Evolutionary conservation across 2,888 invertebrate genomes (phyloP), one percentile per base, ranked within the genome.

Genomic region (Augochlorella aurata): DNA sequence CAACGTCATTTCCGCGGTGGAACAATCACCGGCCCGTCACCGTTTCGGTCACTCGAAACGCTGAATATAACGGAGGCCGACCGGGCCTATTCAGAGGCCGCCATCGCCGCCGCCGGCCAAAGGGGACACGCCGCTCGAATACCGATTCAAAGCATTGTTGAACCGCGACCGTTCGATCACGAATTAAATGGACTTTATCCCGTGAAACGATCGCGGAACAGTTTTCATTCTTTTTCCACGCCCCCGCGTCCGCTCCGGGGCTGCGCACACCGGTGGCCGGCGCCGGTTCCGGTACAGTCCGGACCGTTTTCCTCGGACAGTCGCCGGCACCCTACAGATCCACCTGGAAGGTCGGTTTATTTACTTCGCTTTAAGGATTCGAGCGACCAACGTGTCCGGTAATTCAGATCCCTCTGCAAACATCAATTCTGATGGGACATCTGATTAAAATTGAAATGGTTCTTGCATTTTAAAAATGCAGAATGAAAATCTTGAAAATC

Each of bases 1-100:
- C 80, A 86, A 73, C 78, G 80, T 87, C 74, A 87, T 87, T 87
- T 87, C 83, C 85, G 85, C 65, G 77, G 65, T 52, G 75, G 75
- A 79, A 87, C 87, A 86, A 87, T 78, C 61, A 61, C 52, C 66
- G 38, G 52, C 44, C 72, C 16, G 77, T 73, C 75, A 67, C 66
- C 76, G 71, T 80, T 73, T 77, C 87, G 79, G 65, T 77, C 74
- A 73, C 77, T 77, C 65, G 45, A 65, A 79, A 71, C 74, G 73
- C 52, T 83, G 77, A 77, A 83, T 83, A 74, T 66, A 67, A 45
- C 47, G 58, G 63, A 38, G 10, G 47, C 47, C 16, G 18, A 8
- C 24, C 24, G 54, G 65, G 38, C 44, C 80, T 79, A 79, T 79
- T 71, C 38, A 69, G 8, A 50, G 79, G 18, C 29, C 38, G 29